Conservation (phyloP, 1,140 invertebrate genomes). For the Ditylenchus dipsaci region DNA sequence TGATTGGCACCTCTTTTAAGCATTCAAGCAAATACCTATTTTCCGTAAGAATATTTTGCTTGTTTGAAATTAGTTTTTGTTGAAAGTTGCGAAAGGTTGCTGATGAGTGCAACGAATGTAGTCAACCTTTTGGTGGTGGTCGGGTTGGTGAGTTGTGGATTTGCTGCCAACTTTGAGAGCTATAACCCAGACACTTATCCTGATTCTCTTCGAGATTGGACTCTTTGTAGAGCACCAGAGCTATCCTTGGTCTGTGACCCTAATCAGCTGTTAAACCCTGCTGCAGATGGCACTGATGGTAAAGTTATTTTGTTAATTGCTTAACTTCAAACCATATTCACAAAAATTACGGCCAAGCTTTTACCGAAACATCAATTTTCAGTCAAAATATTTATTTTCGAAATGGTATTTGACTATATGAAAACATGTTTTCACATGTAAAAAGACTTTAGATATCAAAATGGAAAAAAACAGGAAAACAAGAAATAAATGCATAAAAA, state of each 20-base stretch:
- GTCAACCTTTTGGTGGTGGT: too few species aligned
- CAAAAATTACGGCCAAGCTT: too few species aligned
- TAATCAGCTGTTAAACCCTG: neutral
- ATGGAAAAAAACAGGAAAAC: too few species aligned
- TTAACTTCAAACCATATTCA: too few species aligned
- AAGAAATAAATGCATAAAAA: too few species aligned
- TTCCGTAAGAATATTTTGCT: neutral
- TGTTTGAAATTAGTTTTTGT: neutral
- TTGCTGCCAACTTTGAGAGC: neutral
- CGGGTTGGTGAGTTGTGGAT: neutral
- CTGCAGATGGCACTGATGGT: neutral
- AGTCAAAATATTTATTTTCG: too few species aligned
- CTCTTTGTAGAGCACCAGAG: neutral
- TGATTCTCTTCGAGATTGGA: neutral
- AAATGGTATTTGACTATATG: too few species aligned
- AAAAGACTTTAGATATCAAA: too few species aligned
- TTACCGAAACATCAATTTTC: too few species aligned
- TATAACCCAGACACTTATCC: neutral
- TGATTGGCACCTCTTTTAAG: too few species aligned
- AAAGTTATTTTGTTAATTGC: neutral
- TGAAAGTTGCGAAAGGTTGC: neutral
- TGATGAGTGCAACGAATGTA: too few species aligned
- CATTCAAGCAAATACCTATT: neutral
- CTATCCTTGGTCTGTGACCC: neutral
- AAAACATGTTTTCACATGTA: too few species aligned